Conservation (phyloP, 2,797 vertebrate genomes). For the Dendrocincla fuliginosa region DNA sequence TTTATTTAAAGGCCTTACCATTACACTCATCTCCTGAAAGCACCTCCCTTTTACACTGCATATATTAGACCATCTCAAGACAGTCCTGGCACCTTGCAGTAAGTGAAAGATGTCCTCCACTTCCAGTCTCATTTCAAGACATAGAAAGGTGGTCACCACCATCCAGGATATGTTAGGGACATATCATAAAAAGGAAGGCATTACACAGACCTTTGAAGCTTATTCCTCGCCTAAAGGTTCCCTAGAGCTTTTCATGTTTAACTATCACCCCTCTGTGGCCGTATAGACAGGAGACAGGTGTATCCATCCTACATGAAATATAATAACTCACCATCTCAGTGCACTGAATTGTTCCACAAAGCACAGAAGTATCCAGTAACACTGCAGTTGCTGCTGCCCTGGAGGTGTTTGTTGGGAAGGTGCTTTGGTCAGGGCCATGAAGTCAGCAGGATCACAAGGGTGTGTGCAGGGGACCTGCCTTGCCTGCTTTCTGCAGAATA, state of each 20-base stretch:
- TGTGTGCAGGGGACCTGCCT: neutral
- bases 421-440: fast-evolving
- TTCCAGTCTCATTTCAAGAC: neutral
- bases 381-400: neutral
- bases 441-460: fast-evolving
- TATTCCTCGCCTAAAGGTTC: neutral
- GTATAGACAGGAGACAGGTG: neutral
- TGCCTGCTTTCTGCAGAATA: neutral
- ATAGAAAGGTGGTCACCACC: neutral
- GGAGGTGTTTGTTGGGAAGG: neutral
- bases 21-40: neutral
- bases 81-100: neutral
- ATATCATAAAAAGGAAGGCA: neutral
- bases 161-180: neutral
- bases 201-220: neutral
- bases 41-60: neutral
- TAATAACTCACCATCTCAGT: neutral
- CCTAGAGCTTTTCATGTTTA: neutral
- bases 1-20: neutral
- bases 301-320: neutral
- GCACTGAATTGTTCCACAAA: neutral
- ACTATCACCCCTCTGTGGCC: neutral
- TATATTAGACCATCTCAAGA: neutral
- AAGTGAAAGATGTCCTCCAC: neutral
- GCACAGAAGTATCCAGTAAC: neutral